Evolutionary conservation across 2,113 vertebrate genomes (phyloP).

Genomic region (human): DNA sequence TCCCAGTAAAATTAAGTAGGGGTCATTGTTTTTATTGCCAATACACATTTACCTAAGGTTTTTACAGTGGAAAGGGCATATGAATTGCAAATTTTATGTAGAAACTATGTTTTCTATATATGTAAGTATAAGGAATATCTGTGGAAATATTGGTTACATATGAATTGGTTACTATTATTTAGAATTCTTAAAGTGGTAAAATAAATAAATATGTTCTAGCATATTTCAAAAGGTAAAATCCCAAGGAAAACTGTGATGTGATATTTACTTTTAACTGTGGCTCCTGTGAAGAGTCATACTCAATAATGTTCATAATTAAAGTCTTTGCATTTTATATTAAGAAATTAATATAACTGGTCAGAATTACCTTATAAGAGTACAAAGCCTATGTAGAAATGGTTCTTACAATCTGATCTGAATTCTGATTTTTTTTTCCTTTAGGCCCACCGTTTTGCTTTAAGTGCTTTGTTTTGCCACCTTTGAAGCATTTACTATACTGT

Average conservation of each 20-base stretch:
- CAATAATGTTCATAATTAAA: neutral
- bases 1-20: slow-evolving; percentile 4
- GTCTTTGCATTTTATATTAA: neutral
- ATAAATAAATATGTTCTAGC: neutral
- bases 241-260: neutral
- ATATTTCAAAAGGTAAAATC: slow-evolving; percentile 20
- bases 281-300: neutral
- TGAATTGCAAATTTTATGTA: neutral
- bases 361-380: neutral
- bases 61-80: neutral
- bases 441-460: too few relatives aligned
- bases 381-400: neutral
- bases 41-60: neutral
- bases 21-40: slow-evolving; percentile 26
- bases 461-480: neutral
- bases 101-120: neutral
- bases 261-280: neutral
- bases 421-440: neutral
- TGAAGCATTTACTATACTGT: neutral
- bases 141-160: neutral
- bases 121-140: neutral
- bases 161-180: neutral
- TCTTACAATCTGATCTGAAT: neutral
- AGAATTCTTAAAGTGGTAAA: neutral
- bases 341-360: neutral